phyloP scores from a whole-genome alignment of 2,113 vertebrate genomes.

The Gambusia affinis region DNA sequence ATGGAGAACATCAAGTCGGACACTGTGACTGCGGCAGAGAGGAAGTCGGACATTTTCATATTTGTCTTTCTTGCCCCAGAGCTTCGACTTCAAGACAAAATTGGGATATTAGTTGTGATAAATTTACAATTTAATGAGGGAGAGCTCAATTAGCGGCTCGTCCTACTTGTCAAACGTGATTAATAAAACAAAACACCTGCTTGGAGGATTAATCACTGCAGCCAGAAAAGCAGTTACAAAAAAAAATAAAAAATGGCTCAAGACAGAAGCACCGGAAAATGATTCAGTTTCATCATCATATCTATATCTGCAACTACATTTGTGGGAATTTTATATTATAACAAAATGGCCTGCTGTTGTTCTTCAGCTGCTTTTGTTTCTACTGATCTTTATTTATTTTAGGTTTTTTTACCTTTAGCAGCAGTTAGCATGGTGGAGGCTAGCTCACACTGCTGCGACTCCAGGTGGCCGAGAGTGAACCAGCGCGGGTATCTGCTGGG shows the following conservation, averaged over 20 bases:
- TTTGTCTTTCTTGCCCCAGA: not conserved
- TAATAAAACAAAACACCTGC: not conserved
- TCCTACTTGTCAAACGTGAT: not conserved
- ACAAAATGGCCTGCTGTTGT: no score
- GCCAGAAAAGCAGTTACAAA: no score
- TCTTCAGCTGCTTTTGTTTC: no score
- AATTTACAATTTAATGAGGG: not conserved
- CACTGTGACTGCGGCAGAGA: no score
- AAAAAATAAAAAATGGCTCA: not conserved
- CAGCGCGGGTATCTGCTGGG: conserved; percentile 96
- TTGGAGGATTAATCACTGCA: not conserved
- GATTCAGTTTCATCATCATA: not conserved
- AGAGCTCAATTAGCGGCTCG: not conserved
- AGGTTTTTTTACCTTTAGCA: conserved; percentile 69
- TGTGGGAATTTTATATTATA: no score
- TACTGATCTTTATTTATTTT: no score
- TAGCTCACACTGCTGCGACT: conserved; percentile 98
- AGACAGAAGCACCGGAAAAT: no score
- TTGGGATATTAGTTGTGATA: no score
- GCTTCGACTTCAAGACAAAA: not conserved
- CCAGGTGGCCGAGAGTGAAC: conserved; percentile 98
- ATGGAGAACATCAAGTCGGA: not conserved
- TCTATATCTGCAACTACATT: no score
- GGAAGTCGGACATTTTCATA: not conserved
- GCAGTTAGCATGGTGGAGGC: conserved; percentile 99